Base-by-base conservation (phyloP, 1,140 invertebrate genomes). In the Thrips palmi region DNA sequence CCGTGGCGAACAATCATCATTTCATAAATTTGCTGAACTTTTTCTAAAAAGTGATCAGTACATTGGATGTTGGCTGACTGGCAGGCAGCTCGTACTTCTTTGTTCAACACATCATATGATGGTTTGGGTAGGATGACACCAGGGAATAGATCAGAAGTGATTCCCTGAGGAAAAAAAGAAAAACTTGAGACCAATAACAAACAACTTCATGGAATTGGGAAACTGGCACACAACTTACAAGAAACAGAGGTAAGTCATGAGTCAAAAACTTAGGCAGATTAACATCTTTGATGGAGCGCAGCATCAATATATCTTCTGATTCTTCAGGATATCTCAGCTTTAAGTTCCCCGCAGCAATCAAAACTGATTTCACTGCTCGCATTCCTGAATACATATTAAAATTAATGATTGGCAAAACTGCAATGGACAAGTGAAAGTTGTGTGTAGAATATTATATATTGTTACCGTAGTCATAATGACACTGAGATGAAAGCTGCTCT, bases 1-100 rank as follows among this genome's bases (percentile, higher is more conserved):
- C 80, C 81, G 54, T 91, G 86, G 20, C 85, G 65, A 1, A 92
- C 85, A 24, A 89, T 74, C 67, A 94, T 92, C 86, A 93, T 94
- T 60, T 94, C 88, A 55, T 89, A 94, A 12, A 94, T 70, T 60
- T 94, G 81, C 44, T 86, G 80, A 21, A 87, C 73, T 62, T 94
- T 94, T 56, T 87, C 78, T 34, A 91, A 55, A 53, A 94, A 91
- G 57, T 77, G 77, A 0, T 72, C 63, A 1, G 74, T 81, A 41
- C 76, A 77, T 54, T 92, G 85, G 1, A 93, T 62, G 54, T 93
- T 92, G 18, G 73, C 67, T 5, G 62, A 61, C 1, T 60, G 56
- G 51, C 86, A 92, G 10, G 71, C 73, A 48, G 77, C 66, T 22
- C 59, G 52, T 0, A 65, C 51, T 11, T 60, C 62, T 17, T 53